Conservation (phyloP, 2,797 vertebrate species). For the Manis pentadactyla region DNA sequence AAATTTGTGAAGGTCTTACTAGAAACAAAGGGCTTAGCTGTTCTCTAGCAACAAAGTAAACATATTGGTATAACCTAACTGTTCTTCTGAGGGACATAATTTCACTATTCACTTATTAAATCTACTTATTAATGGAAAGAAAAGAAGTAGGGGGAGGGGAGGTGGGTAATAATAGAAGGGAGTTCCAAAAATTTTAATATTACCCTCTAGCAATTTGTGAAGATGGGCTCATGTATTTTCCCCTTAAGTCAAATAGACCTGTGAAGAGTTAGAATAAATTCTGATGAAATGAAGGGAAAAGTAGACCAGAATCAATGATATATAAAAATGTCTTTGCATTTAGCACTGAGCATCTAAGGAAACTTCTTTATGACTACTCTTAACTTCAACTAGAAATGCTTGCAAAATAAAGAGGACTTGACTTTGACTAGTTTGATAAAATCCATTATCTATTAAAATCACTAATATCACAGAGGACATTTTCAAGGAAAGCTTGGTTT, state of each 20-base stretch:
- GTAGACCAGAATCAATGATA: not conserved
- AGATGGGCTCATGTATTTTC: not conserved
- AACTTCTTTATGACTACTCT: not conserved
- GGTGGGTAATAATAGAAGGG: not conserved
- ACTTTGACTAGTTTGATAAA: not conserved
- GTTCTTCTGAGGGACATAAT: not conserved
- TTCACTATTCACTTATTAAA: constrained; percentile 54
- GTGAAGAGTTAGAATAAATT: not conserved
- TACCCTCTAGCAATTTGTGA: not conserved
- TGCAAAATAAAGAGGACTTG: not conserved
- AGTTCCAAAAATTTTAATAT: constrained; percentile 11
- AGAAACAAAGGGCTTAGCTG: not conserved
- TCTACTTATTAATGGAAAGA: not conserved
- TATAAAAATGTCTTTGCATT: not conserved
- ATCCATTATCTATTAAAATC: not conserved
- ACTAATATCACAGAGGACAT: not conserved
- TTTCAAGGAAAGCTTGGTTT: not conserved
- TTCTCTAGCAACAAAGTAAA: constrained; percentile 55
- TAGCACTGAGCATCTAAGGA: not conserved
- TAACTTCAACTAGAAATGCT: not conserved
- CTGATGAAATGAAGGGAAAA: not conserved
- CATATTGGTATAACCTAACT: not conserved
- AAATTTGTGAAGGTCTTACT: constrained; percentile 68
- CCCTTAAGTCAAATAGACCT: not conserved
- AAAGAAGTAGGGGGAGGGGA: not conserved